Conservation (phyloP, 2,797 vertebrate species). For the Rachycentron canadum region DNA sequence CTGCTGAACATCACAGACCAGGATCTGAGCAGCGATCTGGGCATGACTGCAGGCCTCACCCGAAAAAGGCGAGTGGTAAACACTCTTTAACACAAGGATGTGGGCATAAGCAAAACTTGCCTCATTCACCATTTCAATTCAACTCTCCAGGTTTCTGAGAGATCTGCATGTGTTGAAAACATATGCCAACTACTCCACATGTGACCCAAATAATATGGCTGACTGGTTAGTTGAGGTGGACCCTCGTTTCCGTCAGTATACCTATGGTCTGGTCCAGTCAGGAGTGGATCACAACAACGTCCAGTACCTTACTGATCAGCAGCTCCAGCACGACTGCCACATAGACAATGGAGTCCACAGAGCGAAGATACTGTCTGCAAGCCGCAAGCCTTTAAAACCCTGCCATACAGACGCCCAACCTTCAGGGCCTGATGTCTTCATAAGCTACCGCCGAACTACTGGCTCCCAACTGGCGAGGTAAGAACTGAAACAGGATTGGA, state of each 20-base stretch:
- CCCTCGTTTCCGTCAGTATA: constrained; percentile 95
- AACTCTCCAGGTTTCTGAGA: constrained; percentile 90
- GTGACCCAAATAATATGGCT: constrained; percentile 95
- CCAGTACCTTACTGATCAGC: constrained; percentile 91
- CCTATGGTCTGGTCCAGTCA: constrained; percentile 92
- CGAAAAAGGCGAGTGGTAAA: constrained; percentile 88
- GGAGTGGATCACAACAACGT: constrained; percentile 91
- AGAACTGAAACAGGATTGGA: constrained; percentile 20
- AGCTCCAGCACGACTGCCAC: constrained; percentile 92
- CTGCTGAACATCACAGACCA: constrained; percentile 92
- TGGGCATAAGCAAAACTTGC: not conserved
- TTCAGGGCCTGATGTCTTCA: constrained; percentile 93
- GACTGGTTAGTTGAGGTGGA: constrained; percentile 94
- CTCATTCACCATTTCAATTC: not conserved
- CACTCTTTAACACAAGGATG: not conserved
- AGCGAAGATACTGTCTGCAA: constrained; percentile 88
- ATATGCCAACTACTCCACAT: constrained; percentile 95
- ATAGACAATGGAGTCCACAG: constrained; percentile 92
- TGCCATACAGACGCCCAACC: constrained; percentile 83
- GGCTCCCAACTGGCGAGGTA: constrained; percentile 98
- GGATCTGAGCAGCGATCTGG: constrained; percentile 90
- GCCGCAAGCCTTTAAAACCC: constrained; percentile 84
- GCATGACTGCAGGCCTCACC: constrained; percentile 90
- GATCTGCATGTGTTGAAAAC: constrained; percentile 96
- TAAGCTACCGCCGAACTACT: constrained; percentile 95